Evolutionary conservation across 1,140 invertebrate species (phyloP).

Genomic region (Pachyrhynchus sulphureomaculatus): DNA sequence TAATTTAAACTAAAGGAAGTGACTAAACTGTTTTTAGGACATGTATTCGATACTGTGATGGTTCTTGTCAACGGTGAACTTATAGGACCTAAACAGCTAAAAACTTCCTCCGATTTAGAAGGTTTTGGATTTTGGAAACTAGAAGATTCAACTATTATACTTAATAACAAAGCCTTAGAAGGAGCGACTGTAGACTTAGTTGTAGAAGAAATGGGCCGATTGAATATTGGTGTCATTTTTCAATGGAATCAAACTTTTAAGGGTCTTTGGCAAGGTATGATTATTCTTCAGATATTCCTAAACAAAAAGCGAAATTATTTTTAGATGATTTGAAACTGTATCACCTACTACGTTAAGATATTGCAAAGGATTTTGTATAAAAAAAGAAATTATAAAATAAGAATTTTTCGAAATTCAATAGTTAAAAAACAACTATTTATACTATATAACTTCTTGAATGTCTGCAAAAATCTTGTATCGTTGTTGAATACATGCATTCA

Average conservation of each 20-base stretch:
- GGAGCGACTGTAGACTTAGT: slow-evolving; percentile 55
- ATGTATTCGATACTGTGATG: slow-evolving; percentile 57
- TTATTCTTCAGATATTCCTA: too few relatives aligned
- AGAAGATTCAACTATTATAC: slow-evolving; percentile 41
- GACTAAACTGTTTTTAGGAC: slow-evolving; percentile 44
- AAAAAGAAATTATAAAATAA: too few relatives aligned
- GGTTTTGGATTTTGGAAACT: slow-evolving; percentile 54
- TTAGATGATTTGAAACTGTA: too few relatives aligned
- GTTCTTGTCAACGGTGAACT: slow-evolving; percentile 53
- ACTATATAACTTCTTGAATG: too few relatives aligned
- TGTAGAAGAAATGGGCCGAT: slow-evolving; percentile 61
- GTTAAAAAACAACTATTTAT: too few relatives aligned
- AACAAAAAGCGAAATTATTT: too few relatives aligned
- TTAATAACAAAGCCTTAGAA: slow-evolving; percentile 27
- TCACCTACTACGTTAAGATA: too few relatives aligned
- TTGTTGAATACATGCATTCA: too few relatives aligned
- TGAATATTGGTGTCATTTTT: slow-evolving; percentile 57
- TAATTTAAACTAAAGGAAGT: too few relatives aligned
- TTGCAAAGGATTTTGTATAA: too few relatives aligned
- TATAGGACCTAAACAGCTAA: slow-evolving; percentile 45
- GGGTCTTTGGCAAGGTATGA: slow-evolving; percentile 55
- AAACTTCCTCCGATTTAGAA: slow-evolving; percentile 41
- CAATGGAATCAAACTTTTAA: slow-evolving; percentile 50
- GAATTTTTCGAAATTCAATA: too few relatives aligned
- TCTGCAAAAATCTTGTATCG: too few relatives aligned